These are phyloP conservation scores for Acronicta leporina DNA, from an alignment of 2,888 invertebrate genomes.

Conservation along the genomic window DNA sequence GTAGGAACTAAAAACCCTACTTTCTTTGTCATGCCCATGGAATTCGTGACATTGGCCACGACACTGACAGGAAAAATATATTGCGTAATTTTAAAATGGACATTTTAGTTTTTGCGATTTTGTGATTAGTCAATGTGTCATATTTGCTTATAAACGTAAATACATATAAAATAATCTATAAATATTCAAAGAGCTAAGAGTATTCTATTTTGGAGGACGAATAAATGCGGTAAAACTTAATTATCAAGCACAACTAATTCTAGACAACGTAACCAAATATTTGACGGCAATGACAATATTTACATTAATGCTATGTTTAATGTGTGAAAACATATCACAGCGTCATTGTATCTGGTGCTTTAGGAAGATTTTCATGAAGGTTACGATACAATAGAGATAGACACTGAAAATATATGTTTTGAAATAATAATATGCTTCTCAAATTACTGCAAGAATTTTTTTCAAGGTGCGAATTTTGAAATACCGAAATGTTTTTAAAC, in stretches of 20 bases:
- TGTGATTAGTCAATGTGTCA: no score
- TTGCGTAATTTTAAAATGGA: no score
- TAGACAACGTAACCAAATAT: conserved; percentile 46
- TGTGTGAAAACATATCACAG: conserved; percentile 29
- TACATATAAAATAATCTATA: no score
- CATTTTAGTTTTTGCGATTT: no score
- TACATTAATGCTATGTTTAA: conserved; percentile 34
- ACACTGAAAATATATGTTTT: conserved; percentile 19
- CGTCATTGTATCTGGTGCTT: conserved; percentile 22
- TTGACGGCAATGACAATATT: conserved; percentile 46
- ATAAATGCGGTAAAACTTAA: conserved; percentile 13
- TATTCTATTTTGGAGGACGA: conserved; percentile 2
- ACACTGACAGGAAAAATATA: no score
- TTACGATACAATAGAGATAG: conserved; percentile 21
- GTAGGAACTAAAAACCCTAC: no score
- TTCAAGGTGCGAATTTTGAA: neutral
- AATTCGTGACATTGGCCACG: no score
- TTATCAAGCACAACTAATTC: conserved; percentile 37
- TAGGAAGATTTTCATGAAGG: conserved; percentile 47
- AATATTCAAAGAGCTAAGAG: neutral
- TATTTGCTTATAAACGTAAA: no score
- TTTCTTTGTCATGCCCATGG: no score
- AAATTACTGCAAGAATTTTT: neutral
- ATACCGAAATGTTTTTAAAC: neutral
- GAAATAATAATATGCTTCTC: neutral